A percentile compares a stretch with the other conserved stretches of the same genome.
These are phyloP conservation scores for Lethrus apterus DNA, from an alignment of 1,140 invertebrate genomes.

Conservation along the genomic window DNA sequence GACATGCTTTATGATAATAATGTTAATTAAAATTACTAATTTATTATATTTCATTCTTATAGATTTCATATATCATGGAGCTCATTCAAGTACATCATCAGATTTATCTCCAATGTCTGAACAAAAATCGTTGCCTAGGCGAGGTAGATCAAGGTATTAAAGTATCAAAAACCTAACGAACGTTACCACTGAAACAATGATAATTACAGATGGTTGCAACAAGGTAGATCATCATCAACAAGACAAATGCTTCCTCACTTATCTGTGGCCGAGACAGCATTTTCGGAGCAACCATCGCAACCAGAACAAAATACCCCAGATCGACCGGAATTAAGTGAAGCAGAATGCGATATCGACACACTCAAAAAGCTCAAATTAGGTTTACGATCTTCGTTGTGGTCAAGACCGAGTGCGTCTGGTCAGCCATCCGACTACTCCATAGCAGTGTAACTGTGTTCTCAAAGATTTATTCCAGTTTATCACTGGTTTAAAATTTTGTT, in stretches of 20 bases:
- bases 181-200: conserved; percentile 16
- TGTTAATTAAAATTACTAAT: no score
- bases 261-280: conserved; percentile 54
- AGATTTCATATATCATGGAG: conserved; percentile 68
- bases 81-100: conserved; percentile 67
- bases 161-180: neutral
- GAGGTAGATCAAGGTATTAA: conserved; percentile 57
- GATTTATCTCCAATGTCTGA: conserved; percentile 71
- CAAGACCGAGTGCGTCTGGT: conserved; percentile 49
- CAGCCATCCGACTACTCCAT: conserved; percentile 60
- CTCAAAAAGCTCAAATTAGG: conserved; percentile 66
- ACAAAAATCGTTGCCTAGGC: conserved; percentile 63
- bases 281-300: conserved; percentile 37
- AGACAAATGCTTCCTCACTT: conserved; percentile 49
- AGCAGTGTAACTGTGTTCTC: conserved; percentile 46
- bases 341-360: conserved; percentile 69
- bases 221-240: conserved; percentile 47
- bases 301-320: conserved; percentile 39
- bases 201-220: conserved; percentile 49
- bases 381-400: conserved; percentile 63
- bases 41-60: conserved; percentile 37
- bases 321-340: conserved; percentile 55
- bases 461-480: conserved; percentile 8
- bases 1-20: neutral
- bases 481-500: conserved; percentile 8